Base-by-base conservation (phyloP, 2,888 invertebrate genomes). In the Clunio marinus region DNA sequence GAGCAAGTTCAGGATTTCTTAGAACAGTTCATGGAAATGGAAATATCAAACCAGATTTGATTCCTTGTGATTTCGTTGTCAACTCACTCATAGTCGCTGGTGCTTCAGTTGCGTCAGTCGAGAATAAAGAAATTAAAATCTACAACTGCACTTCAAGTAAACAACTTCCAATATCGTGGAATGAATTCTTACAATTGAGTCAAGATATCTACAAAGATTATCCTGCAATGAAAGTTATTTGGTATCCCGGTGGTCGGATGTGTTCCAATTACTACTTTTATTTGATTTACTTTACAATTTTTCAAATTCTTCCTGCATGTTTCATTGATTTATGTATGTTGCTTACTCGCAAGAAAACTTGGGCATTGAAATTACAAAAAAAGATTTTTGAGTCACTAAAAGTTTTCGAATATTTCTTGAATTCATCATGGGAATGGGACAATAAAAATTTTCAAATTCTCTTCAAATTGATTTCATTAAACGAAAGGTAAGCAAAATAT, bases 61-160 rank as follows among this genome's bases (percentile, higher is more conserved):
- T 83, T n/a, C 83, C 83, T 0, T 83, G 83, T 0, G 83, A 83
- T 73, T 75, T 81, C 69, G 80, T 80, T 1, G 78, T 81, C 27
- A 83, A 83, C 72, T 76, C 80, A 73, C 76, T 82, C 73, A 78
- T 83, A 13, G 76, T 80, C 0, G 77, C 80, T 2, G 82, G 80
- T 13, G 70, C 59, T 15, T 62, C 69, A 15, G 2, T 82, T 81
- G 78, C 77, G 80, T 72, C 78, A 77, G 1, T 79, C 77, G 65
- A 70, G 62, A 17, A 45, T 1, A 58, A 37, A 71, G 72, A 69
- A 67, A 70, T 76, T 57, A 72, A 79, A 15, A 80, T 85, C 25
- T 83, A 82, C 75, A 83, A 86, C 73, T 81, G 82, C 73, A 81
- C 83, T 17, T 81, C 84, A 0, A 83, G 85, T 15, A 75, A 76